Conservation (phyloP, 1,140 invertebrate species). For the Zeugodacus cucurbitae region DNA sequence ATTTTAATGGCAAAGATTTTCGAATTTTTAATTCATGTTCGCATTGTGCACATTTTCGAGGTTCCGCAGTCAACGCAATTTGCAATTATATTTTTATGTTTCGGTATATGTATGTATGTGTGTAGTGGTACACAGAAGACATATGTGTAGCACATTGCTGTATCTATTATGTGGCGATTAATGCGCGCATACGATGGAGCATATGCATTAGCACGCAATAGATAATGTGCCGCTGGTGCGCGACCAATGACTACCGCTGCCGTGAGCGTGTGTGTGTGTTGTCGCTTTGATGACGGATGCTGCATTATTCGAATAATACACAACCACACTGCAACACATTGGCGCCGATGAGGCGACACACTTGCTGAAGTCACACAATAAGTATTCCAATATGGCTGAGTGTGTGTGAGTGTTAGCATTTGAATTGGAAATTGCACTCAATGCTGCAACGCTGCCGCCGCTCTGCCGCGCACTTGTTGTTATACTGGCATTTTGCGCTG, state of each 20-base stretch:
- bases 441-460: neutral
- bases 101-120: too few species aligned
- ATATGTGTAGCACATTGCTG: neutral
- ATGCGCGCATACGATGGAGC: neutral
- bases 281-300: neutral
- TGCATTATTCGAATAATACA: neutral
- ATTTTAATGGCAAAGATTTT: slow-evolving; percentile 5
- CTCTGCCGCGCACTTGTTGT: neutral
- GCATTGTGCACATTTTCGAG: neutral
- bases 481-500: neutral
- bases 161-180: neutral
- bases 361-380: neutral
- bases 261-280: neutral
- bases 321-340: neutral
- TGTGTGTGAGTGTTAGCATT: neutral
- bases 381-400: neutral
- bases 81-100: neutral
- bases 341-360: too few species aligned
- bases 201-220: slow-evolving; percentile 19
- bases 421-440: neutral
- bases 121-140: neutral
- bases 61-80: neutral
- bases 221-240: neutral
- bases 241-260: neutral
- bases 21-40: slow-evolving; percentile 27